Evolutionary conservation across 2,113 vertebrate genomes (phyloP).

Genomic region (Podilymbus podiceps): DNA sequence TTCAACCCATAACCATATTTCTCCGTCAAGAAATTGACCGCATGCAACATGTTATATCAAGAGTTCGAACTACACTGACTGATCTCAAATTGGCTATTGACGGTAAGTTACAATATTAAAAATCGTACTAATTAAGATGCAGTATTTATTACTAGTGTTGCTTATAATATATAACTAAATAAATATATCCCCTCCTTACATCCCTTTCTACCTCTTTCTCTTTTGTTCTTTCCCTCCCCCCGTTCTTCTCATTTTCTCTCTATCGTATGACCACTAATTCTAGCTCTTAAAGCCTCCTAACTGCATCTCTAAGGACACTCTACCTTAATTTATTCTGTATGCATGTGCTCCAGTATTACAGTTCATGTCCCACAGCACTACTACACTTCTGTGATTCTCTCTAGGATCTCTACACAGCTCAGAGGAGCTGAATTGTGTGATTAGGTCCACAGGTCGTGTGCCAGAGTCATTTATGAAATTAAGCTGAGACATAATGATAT

Average conservation of each 20-base stretch:
- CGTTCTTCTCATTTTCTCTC: neutral
- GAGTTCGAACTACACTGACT: conserved; percentile 77
- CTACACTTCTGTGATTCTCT: neutral
- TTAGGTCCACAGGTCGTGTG: neutral
- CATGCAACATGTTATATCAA: conserved; percentile 80
- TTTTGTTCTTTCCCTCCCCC: neutral
- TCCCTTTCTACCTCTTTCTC: neutral
- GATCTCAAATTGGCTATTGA: conserved; percentile 84
- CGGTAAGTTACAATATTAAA: conserved; percentile 57
- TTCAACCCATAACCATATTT: conserved; percentile 85
- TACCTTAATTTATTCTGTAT: neutral
- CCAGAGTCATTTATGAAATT: conserved; percentile 4
- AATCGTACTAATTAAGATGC: neutral
- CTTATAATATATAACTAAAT: neutral
- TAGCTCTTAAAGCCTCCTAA: neutral
- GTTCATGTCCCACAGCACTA: neutral
- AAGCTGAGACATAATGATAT: neutral
- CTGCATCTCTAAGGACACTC: neutral
- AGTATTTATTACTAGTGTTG: neutral
- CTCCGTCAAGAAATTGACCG: conserved; percentile 82
- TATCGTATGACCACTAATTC: neutral
- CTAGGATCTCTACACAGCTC: neutral
- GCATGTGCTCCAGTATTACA: neutral
- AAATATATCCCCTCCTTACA: neutral
- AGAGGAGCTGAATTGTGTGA: neutral